Conservation (phyloP, 2,888 invertebrate species). For the Dinocampus coccinellae region DNA sequence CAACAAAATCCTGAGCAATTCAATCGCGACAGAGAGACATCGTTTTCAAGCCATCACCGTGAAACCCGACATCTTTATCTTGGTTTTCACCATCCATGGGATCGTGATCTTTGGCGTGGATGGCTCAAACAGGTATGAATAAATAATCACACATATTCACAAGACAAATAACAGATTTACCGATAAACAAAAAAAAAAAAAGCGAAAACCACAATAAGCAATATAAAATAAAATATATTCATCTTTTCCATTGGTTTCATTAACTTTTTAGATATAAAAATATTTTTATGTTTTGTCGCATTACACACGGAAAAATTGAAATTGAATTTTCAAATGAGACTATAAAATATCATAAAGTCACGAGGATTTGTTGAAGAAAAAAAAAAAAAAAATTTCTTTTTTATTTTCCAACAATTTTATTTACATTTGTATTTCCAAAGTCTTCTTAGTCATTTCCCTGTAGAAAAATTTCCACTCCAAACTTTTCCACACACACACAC, state of each 20-base stretch:
- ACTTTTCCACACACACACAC: not conserved
- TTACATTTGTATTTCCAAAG: not conserved
- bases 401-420: too few species aligned
- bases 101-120: constrained; percentile 76
- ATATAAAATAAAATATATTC: too few species aligned
- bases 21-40: constrained; percentile 24
- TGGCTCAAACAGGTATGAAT: constrained; percentile 75
- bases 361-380: not conserved
- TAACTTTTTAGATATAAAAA: too few species aligned
- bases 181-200: too few species aligned
- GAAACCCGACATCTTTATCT: constrained; percentile 74
- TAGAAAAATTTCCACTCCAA: not conserved
- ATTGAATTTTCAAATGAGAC: not conserved
- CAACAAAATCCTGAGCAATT: constrained; percentile 37
- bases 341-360: not conserved
- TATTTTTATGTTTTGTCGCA: too few species aligned
- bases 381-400: too few species aligned
- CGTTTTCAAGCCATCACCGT: constrained; percentile 48
- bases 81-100: constrained; percentile 77
- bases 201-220: too few species aligned
- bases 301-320: not conserved
- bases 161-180: too few species aligned
- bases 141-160: not conserved
- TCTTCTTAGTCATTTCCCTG: not conserved
- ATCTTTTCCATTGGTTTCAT: too few species aligned